phyloP scores from a whole-genome alignment of 2,888 invertebrate species.

The Nemotelus pantherinus region DNA sequence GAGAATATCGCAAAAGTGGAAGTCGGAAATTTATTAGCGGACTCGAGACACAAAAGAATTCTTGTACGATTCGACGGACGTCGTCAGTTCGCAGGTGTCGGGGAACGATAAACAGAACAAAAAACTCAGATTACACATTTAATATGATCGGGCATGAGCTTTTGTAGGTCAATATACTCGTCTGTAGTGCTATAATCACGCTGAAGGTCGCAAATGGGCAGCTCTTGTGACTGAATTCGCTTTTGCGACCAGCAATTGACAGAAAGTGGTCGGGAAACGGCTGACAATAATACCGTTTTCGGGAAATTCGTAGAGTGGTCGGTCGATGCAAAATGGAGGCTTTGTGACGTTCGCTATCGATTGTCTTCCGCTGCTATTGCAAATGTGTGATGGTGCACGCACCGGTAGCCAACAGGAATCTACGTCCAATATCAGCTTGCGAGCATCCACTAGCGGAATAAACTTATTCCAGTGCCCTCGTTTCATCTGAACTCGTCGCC shows the following conservation, averaged over 20 bases:
- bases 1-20: slow-evolving; percentile 5
- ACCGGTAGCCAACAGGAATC: slow-evolving; percentile 34
- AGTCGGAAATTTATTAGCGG: slow-evolving; percentile 2
- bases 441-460: slow-evolving; percentile 8
- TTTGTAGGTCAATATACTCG: slow-evolving; percentile 16
- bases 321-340: slow-evolving; percentile 39
- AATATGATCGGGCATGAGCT: slow-evolving; percentile 20
- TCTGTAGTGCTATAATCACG: not conserved
- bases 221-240: not conserved
- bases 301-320: not conserved
- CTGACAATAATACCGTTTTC: not conserved
- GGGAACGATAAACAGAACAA: not conserved
- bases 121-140: not conserved
- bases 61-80: not conserved
- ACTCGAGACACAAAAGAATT: slow-evolving; percentile 35
- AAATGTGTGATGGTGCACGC: slow-evolving; percentile 45
- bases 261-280: not conserved
- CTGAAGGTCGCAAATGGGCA: not conserved
- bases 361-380: slow-evolving; percentile 37
- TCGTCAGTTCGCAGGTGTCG: slow-evolving; percentile 17
- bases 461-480: not conserved
- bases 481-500: not conserved
- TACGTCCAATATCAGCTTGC: not conserved
- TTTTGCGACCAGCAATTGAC: not conserved
- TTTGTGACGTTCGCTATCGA: slow-evolving; percentile 50